These are phyloP conservation scores for Anguilla rostrata DNA, from an alignment of 2,113 vertebrate species.

Conservation along the genomic window DNA sequence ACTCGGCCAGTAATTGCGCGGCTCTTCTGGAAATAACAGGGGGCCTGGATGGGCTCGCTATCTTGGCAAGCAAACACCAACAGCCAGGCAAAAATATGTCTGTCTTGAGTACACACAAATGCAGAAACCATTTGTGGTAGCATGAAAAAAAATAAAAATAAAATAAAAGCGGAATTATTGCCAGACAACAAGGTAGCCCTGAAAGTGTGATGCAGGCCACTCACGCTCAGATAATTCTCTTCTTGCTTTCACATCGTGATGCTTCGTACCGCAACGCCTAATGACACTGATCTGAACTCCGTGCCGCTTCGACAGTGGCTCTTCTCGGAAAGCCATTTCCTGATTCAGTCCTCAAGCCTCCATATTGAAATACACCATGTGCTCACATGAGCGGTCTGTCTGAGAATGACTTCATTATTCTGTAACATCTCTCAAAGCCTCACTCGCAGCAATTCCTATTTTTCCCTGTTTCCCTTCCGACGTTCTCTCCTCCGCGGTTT, in stretches of 20 bases:
- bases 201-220: neutral
- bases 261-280: neutral
- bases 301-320: conserved; percentile 27
- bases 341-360: conserved; percentile 40
- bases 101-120: neutral
- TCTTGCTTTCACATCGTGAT: conserved; percentile 23
- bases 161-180: neutral
- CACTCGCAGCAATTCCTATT: neutral
- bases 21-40: neutral
- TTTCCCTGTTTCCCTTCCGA: neutral
- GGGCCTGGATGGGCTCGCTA: neutral
- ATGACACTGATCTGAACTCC: conserved; percentile 41
- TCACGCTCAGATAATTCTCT: conserved; percentile 7
- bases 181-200: neutral
- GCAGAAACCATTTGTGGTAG: neutral
- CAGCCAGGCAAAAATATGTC: neutral
- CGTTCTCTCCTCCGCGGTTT: neutral
- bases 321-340: conserved; percentile 40
- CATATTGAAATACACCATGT: conserved; percentile 42
- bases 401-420: conserved; percentile 41
- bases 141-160: no score
- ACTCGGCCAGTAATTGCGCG: neutral
- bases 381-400: conserved; percentile 39
- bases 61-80: neutral
- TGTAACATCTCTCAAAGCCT: neutral